Evolutionary conservation across 2,113 vertebrate genomes (phyloP).

Genomic region (Ailuropoda melanoleuca): DNA sequence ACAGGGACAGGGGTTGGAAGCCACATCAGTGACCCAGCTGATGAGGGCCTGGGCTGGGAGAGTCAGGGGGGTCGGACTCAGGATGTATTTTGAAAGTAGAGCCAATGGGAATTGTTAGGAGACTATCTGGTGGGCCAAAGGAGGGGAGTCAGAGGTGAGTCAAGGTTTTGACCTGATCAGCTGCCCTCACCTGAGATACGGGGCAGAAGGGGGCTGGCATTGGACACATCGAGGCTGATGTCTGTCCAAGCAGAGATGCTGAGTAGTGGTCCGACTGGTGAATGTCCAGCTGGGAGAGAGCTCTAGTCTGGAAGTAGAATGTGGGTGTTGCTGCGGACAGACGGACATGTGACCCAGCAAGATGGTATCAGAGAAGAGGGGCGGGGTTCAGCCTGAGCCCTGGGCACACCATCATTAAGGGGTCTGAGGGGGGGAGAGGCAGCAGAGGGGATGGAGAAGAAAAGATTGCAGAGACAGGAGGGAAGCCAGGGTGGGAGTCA

Average conservation of each 20-base stretch:
- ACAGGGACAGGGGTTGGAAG: too few species aligned
- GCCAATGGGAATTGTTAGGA: rapidly evolving
- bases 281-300: too few species aligned
- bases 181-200: not conserved
- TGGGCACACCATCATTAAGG: not conserved
- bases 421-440: not conserved
- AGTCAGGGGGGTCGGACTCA: not conserved
- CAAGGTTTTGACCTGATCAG: not conserved
- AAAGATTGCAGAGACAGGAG: rapidly evolving
- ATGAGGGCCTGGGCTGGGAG: too few species aligned
- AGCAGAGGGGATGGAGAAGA: not conserved
- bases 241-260: not conserved
- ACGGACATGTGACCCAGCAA: not conserved
- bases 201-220: not conserved
- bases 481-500: not conserved
- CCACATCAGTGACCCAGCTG: not conserved
- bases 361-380: not conserved
- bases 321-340: rapidly evolving
- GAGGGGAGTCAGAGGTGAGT: not conserved
- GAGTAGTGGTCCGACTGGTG: not conserved
- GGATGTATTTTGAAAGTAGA: not conserved
- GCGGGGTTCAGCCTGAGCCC: not conserved
- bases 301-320: not conserved
- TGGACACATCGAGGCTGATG: not conserved
- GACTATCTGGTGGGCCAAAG: not conserved